Percentiles rank a stretch among this genome's conserved stretches.
These are phyloP conservation scores for Lacerta bilineata DNA, from an alignment of 2,797 vertebrate genomes.

Conservation along the genomic window DNA sequence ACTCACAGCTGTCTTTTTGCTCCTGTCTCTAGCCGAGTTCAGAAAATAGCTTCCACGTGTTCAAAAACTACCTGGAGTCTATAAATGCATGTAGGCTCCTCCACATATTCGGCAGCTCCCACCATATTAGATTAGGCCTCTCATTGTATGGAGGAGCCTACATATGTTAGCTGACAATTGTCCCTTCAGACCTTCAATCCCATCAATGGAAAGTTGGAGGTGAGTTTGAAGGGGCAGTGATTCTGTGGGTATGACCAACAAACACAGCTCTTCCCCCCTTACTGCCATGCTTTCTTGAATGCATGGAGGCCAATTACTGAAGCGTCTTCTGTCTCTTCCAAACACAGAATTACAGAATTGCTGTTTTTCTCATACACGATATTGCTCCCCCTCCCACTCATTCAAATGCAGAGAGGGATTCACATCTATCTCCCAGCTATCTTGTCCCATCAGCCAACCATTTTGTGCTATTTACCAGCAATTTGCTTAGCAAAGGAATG, in stretches of 20 bases:
- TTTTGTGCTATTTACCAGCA: not conserved
- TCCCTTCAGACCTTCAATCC: not conserved
- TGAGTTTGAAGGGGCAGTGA: not conserved
- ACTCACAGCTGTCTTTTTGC: not conserved
- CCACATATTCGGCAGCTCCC: not conserved
- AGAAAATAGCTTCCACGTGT: not conserved
- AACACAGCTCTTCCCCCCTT: not conserved
- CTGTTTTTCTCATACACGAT: not conserved
- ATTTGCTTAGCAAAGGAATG: not conserved
- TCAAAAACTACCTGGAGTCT: not conserved
- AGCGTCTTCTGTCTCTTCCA: not conserved
- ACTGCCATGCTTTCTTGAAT: not conserved
- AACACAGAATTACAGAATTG: not conserved
- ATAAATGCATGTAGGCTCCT: not conserved
- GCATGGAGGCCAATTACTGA: not conserved
- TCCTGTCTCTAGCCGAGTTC: not conserved
- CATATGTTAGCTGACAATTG: no score
- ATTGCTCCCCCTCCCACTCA: not conserved
- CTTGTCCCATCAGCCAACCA: not conserved
- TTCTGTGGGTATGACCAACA: not conserved
- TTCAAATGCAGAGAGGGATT: not conserved
- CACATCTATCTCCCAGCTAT: no score
- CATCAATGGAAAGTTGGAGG: not conserved
- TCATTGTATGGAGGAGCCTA: not conserved
- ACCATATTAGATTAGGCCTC: not conserved